Evolutionary conservation across 2,797 vertebrate genomes (phyloP).

Genomic region (Aratinga solstitialis): DNA sequence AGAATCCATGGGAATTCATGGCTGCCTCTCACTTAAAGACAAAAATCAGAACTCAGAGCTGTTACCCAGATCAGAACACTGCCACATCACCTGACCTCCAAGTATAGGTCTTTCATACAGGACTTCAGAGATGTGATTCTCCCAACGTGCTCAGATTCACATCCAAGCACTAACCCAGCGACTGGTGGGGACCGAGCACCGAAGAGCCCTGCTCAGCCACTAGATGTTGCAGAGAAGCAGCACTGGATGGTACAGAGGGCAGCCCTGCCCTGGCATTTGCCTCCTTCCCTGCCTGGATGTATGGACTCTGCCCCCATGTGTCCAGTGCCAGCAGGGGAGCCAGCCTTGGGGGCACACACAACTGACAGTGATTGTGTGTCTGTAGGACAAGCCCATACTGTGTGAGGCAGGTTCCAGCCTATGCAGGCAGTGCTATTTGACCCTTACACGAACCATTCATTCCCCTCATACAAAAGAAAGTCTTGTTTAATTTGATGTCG

Average conservation of each 20-base stretch:
- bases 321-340: constrained; percentile 18
- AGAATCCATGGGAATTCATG: background rate
- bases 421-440: constrained; percentile 59
- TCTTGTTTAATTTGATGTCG: constrained; percentile 59
- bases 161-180: background rate
- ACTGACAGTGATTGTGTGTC: background rate
- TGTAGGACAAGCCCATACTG: constrained; percentile 48
- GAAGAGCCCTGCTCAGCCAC: background rate
- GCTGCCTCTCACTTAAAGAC: background rate
- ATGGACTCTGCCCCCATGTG: constrained; percentile 22
- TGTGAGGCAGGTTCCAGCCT: constrained; percentile 43
- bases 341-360: background rate
- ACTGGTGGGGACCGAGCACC: fast-evolving
- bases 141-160: background rate
- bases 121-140: background rate
- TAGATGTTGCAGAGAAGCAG: background rate
- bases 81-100: background rate
- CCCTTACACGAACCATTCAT: constrained; percentile 51
- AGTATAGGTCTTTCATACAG: background rate
- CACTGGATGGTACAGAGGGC: background rate
- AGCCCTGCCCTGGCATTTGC: background rate
- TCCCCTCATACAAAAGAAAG: constrained; percentile 49
- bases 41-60: background rate
- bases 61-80: background rate
- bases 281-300: background rate